Evolutionary conservation across 2,113 vertebrate genomes (phyloP).

Genomic region (Monopterus albus): DNA sequence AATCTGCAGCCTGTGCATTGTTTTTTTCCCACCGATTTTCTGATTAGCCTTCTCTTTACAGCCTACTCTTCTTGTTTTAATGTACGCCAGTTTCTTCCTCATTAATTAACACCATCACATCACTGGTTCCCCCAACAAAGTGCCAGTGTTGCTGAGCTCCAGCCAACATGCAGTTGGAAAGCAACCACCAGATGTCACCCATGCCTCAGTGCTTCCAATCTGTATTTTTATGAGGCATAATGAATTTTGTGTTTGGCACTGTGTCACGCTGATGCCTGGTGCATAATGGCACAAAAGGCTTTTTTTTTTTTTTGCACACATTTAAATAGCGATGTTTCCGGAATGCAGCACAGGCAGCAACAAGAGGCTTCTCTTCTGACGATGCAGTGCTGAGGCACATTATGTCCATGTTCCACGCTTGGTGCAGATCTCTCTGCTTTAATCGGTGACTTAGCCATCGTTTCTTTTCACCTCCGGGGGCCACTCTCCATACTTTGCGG

Average conservation of each 20-base stretch:
- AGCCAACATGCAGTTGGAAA: conserved; percentile 49
- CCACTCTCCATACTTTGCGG: conserved; percentile 56
- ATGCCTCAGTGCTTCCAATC: conserved; percentile 46
- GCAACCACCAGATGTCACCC: conserved; percentile 71
- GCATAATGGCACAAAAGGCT: conserved; percentile 23
- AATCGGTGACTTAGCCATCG: conserved; percentile 49
- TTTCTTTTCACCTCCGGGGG: conserved; percentile 57
- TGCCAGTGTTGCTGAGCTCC: conserved; percentile 15
- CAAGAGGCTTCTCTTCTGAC: conserved; percentile 36
- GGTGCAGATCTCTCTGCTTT: conserved; percentile 39
- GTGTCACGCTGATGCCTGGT: conserved; percentile 37
- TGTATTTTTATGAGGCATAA: conserved; percentile 49
- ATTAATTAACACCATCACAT: conserved; percentile 52
- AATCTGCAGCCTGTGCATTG: conserved; percentile 7
- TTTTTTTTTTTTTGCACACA: conserved; percentile 13
- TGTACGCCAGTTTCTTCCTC: conserved; percentile 32
- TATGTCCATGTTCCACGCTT: conserved; percentile 35
- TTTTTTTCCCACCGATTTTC: conserved; percentile 18
- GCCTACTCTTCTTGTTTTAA: conserved; percentile 5
- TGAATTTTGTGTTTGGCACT: conserved; percentile 54
- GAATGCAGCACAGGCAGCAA: conserved; percentile 36
- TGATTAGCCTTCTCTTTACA: conserved; percentile 43
- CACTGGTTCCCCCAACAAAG: background rate
- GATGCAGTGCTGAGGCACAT: conserved; percentile 34
- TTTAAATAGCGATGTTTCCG: background rate